These are phyloP conservation scores for Atherinosoma microstoma DNA, from an alignment of 2,797 vertebrate species.

Conservation along the genomic window DNA sequence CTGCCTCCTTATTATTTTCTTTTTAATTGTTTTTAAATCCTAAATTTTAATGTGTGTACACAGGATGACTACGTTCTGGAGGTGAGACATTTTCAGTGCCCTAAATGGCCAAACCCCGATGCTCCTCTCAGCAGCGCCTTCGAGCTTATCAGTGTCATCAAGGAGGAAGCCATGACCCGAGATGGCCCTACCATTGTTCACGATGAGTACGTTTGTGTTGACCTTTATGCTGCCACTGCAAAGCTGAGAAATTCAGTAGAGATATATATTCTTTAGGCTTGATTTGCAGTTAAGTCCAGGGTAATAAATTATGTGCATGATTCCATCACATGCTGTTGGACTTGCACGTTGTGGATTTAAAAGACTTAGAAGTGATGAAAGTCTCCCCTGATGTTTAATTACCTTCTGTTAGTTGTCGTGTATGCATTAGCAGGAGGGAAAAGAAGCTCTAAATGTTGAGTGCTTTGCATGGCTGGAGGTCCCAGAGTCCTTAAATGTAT, in stretches of 20 bases:
- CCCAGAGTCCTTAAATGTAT: slow-evolving; percentile 33
- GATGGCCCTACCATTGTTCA: slow-evolving; percentile 98
- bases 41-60: not conserved
- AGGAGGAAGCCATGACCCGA: slow-evolving; percentile 97
- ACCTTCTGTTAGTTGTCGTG: slow-evolving; percentile 1
- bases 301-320: not conserved
- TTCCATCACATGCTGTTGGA: not conserved
- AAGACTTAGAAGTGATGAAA: slow-evolving; percentile 1
- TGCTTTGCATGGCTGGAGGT: slow-evolving; percentile 14
- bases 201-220: slow-evolving; percentile 89
- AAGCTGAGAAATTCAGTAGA: not conserved
- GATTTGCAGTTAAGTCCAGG: not conserved
- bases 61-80: slow-evolving; percentile 99
- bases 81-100: slow-evolving; percentile 98
- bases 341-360: not conserved
- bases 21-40: not conserved
- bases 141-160: slow-evolving; percentile 98
- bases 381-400: slow-evolving; percentile 10
- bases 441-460: slow-evolving; percentile 21
- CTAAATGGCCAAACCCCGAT: slow-evolving; percentile 98
- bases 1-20: not conserved
- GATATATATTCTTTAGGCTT: not conserved
- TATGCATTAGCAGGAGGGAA: slow-evolving; percentile 13
- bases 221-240: not conserved
- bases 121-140: slow-evolving; percentile 97